These are phyloP conservation scores for Muschampia plurimacula DNA, from an alignment of 2,888 invertebrate genomes.

Conservation along the genomic window DNA sequence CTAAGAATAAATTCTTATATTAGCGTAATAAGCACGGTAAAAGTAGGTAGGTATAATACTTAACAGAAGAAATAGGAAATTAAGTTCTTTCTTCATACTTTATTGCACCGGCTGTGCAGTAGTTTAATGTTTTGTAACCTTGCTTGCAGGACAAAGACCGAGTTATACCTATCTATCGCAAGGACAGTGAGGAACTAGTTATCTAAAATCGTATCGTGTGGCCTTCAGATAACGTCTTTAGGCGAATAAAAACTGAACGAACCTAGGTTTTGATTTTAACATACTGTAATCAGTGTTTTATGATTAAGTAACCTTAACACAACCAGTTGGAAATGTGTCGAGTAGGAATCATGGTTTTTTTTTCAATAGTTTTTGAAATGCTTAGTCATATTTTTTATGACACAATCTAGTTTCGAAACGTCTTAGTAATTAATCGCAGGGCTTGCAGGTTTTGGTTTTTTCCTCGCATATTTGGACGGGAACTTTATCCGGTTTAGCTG, in stretches of 20 bases:
- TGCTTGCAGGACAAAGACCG: conserved; percentile 20
- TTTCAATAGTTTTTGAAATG: too few species aligned
- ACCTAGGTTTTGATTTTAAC: too few species aligned
- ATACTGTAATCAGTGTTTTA: too few species aligned
- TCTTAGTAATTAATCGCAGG: conserved; percentile 46
- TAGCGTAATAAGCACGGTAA: not conserved
- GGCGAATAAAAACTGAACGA: too few species aligned
- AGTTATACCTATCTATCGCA: not conserved
- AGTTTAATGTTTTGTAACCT: not conserved
- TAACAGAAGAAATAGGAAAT: conserved; percentile 12
- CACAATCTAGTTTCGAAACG: not conserved
- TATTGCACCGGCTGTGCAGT: not conserved
- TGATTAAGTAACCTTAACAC: too few species aligned
- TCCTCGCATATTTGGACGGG: conserved; percentile 70
- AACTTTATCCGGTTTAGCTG: conserved; percentile 53
- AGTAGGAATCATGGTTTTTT: too few species aligned
- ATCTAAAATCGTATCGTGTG: not conserved
- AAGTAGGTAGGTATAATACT: not conserved
- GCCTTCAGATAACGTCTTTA: not conserved
- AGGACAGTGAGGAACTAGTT: conserved; percentile 16
- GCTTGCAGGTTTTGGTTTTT: conserved; percentile 63
- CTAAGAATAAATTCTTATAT: not conserved
- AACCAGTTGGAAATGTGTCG: not conserved
- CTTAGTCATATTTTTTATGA: too few species aligned
- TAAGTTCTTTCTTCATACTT: not conserved